phyloP scores from a whole-genome alignment of 1,140 invertebrate genomes.

The Pseudomyrmex pallidus region DNA sequence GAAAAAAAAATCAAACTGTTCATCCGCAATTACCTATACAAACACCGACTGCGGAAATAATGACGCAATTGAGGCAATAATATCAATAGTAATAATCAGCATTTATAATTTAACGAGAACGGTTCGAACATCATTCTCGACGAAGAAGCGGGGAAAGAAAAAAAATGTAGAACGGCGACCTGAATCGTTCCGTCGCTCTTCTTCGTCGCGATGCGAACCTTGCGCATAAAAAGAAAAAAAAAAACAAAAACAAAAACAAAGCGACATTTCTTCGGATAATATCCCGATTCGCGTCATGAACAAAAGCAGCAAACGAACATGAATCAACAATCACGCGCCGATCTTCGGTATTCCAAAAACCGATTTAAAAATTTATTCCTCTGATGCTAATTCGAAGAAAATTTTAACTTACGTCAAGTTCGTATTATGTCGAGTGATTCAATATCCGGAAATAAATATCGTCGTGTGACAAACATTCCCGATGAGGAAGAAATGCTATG shows the following conservation, averaged over 20 bases:
- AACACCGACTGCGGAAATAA: too few species aligned
- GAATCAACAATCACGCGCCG: slow-evolving; percentile 32
- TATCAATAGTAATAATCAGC: too few species aligned
- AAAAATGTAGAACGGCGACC: slow-evolving; percentile 32
- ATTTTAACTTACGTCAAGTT: slow-evolving; percentile 12
- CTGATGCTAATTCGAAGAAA: neutral
- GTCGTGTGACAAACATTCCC: neutral
- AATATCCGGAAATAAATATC: neutral
- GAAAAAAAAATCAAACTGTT: too few species aligned
- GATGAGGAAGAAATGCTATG: too few species aligned
- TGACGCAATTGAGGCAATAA: neutral
- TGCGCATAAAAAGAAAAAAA: neutral
- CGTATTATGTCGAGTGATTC: neutral
- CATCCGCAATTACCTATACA: too few species aligned
- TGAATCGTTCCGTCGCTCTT: slow-evolving; percentile 32
- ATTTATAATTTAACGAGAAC: neutral
- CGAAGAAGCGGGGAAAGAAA: neutral
- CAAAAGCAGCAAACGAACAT: slow-evolving; percentile 11
- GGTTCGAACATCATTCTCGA: neutral
- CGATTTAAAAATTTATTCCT: too few species aligned
- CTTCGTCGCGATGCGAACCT: neutral
- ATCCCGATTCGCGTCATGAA: slow-evolving; percentile 22
- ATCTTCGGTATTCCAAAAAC: slow-evolving; percentile 17
- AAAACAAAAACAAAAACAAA: neutral
- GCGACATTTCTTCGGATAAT: neutral